Evolutionary conservation across 2,113 vertebrate genomes (phyloP).

Genomic region (Todiramphus chloris): DNA sequence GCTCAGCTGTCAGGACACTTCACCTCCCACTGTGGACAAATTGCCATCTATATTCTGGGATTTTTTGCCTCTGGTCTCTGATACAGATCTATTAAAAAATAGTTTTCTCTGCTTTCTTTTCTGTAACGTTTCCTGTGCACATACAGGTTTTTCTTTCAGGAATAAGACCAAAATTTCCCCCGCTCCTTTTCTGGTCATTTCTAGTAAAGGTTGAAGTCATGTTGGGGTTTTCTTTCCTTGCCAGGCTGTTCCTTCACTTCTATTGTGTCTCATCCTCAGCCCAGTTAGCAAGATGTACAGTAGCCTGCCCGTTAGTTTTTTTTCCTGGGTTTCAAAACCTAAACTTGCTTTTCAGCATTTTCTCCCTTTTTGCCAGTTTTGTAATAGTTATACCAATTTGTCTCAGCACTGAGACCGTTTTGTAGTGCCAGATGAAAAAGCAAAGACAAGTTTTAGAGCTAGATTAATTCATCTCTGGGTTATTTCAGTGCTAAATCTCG

Average conservation of each 20-base stretch:
- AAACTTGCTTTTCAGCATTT: not conserved
- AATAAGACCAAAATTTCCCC: not conserved
- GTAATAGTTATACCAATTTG: not conserved
- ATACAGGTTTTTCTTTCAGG: not conserved
- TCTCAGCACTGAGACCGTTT: not conserved
- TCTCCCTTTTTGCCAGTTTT: not conserved
- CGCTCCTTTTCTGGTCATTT: not conserved
- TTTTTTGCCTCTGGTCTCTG: not conserved
- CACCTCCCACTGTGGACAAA: not conserved
- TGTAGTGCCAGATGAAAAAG: not conserved
- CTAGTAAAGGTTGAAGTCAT: constrained; percentile 1
- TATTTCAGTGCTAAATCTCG: constrained; percentile 8
- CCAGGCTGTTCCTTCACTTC: constrained; percentile 52
- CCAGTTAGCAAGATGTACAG: constrained; percentile 26
- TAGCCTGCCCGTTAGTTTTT: not conserved
- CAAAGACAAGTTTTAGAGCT: not conserved
- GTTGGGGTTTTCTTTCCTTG: constrained; percentile 33
- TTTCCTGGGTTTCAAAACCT: not conserved
- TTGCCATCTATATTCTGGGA: not conserved
- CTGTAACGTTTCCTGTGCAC: not conserved
- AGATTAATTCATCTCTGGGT: not conserved
- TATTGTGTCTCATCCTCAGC: constrained; percentile 22
- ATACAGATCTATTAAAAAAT: not conserved
- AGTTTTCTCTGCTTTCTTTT: not conserved
- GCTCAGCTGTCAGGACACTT: not conserved